These are phyloP conservation scores for Drosophila truncata DNA, from an alignment of 1,140 invertebrate genomes.

Conservation along the genomic window DNA sequence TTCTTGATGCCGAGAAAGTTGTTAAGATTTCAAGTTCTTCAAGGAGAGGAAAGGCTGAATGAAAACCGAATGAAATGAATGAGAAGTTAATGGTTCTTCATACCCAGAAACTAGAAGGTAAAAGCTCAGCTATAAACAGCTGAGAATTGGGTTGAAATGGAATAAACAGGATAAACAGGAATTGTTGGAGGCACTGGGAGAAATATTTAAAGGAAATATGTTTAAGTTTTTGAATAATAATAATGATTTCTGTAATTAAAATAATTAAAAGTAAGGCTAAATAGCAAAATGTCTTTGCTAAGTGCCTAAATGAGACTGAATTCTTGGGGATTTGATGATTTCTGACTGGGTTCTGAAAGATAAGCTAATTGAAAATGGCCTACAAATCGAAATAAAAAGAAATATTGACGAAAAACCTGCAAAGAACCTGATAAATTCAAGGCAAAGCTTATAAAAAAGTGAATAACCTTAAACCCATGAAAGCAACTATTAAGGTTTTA, in stretches of 20 bases:
- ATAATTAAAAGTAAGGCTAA: neutral
- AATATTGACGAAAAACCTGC: too few species aligned
- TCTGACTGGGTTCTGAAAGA: neutral
- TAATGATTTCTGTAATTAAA: too few species aligned
- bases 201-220: neutral
- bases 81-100: neutral
- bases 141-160: neutral
- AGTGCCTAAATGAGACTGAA: too few species aligned
- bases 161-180: neutral
- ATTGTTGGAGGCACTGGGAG: neutral
- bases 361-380: neutral
- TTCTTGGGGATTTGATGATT: too few species aligned
- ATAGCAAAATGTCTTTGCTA: too few species aligned
- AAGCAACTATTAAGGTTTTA: neutral
- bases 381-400: neutral
- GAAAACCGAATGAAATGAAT: constrained; percentile 3
- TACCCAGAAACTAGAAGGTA: too few species aligned
- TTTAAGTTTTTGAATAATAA: too few species aligned
- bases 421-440: fast-evolving
- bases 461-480: too few species aligned
- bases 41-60: neutral
- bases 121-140: constrained; percentile 1
- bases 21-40: neutral
- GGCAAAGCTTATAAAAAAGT: too few species aligned
- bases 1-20: neutral